These are phyloP conservation scores for Leptodactylus fuscus DNA, from an alignment of 2,113 vertebrate species.

Conservation along the genomic window DNA sequence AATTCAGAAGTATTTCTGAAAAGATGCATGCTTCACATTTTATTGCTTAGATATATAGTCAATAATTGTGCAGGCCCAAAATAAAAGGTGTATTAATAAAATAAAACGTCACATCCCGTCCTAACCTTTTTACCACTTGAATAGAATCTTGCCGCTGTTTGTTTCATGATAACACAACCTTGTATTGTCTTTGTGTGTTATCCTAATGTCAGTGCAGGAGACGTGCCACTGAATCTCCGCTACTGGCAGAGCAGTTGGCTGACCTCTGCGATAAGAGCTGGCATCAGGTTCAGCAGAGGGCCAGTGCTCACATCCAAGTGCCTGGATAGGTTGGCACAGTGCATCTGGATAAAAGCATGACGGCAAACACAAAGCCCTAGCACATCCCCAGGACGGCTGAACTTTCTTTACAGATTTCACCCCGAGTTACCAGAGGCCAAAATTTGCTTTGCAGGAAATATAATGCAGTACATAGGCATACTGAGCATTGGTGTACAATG, in stretches of 20 bases:
- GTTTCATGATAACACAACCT: neutral
- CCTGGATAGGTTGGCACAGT: neutral
- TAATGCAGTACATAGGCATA: no score
- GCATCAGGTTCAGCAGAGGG: neutral
- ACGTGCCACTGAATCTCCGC: neutral
- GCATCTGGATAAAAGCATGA: neutral
- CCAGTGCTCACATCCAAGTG: neutral
- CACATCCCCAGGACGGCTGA: neutral
- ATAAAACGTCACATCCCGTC: no score
- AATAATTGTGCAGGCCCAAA: no score
- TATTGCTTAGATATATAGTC: neutral
- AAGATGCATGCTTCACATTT: neutral
- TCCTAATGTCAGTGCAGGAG: neutral
- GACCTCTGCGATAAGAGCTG: neutral
- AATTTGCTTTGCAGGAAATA: no score
- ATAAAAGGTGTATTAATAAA: no score
- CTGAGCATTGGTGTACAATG: no score
- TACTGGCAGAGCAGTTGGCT: neutral
- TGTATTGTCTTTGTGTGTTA: neutral
- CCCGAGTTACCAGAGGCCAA: no score
- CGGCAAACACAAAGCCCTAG: neutral
- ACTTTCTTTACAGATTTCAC: no score
- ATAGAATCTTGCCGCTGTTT: no score
- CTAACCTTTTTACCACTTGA: no score
- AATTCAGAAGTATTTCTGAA: neutral